Percentiles rank a stretch among this genome's conserved stretches.
Conservation (phyloP, 2,113 vertebrate genomes). For the Pseudorhombus dupliciocellatus region DNA sequence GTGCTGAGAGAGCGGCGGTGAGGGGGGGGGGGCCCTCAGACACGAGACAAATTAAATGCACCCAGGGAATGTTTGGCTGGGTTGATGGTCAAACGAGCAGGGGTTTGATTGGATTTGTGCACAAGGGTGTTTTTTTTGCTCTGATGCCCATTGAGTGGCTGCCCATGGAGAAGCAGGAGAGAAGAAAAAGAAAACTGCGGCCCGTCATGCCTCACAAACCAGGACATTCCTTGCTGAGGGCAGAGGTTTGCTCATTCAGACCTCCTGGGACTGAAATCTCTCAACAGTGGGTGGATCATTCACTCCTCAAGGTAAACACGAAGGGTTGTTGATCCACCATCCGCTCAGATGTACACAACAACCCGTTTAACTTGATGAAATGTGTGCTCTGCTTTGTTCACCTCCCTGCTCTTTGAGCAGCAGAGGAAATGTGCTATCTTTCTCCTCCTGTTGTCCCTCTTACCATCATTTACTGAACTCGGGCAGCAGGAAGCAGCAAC, state of each 20-base stretch:
- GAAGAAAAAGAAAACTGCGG: neutral
- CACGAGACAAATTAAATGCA: slow-evolving; percentile 51
- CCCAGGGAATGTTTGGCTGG: slow-evolving; percentile 44
- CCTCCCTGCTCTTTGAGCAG: slow-evolving; percentile 10
- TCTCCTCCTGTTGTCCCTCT: slow-evolving; percentile 10
- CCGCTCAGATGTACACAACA: neutral
- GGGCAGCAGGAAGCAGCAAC: slow-evolving; percentile 50
- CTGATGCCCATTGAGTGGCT: slow-evolving; percentile 28
- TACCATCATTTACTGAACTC: slow-evolving; percentile 24
- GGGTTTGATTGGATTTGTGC: slow-evolving; percentile 57
- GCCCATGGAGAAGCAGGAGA: slow-evolving; percentile 27
- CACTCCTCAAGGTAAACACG: slow-evolving; percentile 51
- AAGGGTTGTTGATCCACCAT: neutral
- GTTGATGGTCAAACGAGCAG: slow-evolving; percentile 45
- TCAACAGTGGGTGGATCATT: slow-evolving; percentile 35
- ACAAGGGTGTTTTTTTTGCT: slow-evolving; percentile 30
- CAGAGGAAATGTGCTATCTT: slow-evolving; percentile 21
- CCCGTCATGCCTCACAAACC: slow-evolving; percentile 48
- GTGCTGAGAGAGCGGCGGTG: slow-evolving; percentile 27
- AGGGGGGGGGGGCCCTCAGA: slow-evolving; percentile 23
- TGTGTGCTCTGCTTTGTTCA: slow-evolving; percentile 26
- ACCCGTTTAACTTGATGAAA: neutral
- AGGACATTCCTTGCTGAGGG: slow-evolving; percentile 40
- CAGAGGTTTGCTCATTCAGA: slow-evolving; percentile 36
- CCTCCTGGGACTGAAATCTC: slow-evolving; percentile 37